Evolutionary conservation across 2,113 vertebrate species (phyloP).

Genomic region (Panthera leo): DNA sequence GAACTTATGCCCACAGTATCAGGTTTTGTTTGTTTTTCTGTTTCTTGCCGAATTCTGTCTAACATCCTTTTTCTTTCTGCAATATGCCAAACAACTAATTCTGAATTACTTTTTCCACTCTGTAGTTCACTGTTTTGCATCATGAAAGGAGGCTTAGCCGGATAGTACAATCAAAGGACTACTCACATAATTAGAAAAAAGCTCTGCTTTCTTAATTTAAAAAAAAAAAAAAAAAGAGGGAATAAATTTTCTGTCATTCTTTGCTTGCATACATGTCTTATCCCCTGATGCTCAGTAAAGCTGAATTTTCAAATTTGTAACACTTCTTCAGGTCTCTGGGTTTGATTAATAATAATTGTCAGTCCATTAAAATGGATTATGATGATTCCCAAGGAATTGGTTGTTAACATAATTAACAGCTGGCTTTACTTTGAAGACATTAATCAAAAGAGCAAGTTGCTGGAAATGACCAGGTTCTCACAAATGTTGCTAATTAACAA

Average conservation of each 20-base stretch:
- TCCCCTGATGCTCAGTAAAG: background rate
- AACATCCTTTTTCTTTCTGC: conserved; percentile 26
- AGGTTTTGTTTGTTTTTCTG: conserved; percentile 38
- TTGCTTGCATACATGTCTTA: conserved; percentile 24
- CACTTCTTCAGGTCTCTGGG: conserved; percentile 46
- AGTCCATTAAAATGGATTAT: conserved; percentile 74
- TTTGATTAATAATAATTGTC: conserved; percentile 75
- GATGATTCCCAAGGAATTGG: conserved; percentile 73
- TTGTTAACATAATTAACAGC: conserved; percentile 80
- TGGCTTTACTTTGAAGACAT: conserved; percentile 77
- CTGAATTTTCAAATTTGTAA: conserved; percentile 58
- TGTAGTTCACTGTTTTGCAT: conserved; percentile 46
- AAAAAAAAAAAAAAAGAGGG: background rate
- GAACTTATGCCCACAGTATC: background rate
- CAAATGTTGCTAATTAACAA: conserved; percentile 71
- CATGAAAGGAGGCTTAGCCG: background rate
- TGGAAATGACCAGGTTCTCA: conserved; percentile 75
- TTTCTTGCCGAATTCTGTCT: conserved; percentile 35
- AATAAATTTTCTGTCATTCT: background rate
- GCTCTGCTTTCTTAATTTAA: background rate
- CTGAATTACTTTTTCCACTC: conserved; percentile 46
- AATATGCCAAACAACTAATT: conserved; percentile 43
- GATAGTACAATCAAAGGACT: conserved; percentile 34
- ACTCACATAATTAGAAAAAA: background rate
- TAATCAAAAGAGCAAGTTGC: conserved; percentile 74